A percentile compares a stretch with the other conserved stretches of the same genome.
Evolutionary conservation across 2,113 vertebrate genomes (phyloP).

Genomic region (Siniperca knerii): DNA sequence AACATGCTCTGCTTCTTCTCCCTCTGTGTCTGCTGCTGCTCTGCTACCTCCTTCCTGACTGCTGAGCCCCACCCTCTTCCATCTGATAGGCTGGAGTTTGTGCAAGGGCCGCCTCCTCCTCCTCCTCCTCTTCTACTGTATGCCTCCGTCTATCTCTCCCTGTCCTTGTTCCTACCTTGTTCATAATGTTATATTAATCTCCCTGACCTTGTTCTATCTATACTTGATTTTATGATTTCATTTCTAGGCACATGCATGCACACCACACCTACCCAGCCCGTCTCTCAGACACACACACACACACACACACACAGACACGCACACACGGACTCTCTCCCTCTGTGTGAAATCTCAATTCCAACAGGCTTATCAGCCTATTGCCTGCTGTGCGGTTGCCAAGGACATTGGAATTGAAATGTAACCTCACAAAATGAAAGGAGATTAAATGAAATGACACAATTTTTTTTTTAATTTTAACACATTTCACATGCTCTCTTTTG

Average conservation of each 20-base stretch:
- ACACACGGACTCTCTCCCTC: not conserved
- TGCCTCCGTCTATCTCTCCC: slow-evolving; percentile 42
- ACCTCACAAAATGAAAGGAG: slow-evolving; percentile 29
- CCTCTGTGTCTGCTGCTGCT: slow-evolving; percentile 69
- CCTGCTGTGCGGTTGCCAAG: slow-evolving; percentile 70
- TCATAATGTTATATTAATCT: slow-evolving; percentile 72
- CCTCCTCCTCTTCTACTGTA: slow-evolving; percentile 39
- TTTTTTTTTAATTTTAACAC: not conserved
- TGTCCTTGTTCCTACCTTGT: slow-evolving; percentile 73
- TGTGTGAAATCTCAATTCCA: slow-evolving; percentile 65
- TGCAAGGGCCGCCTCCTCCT: slow-evolving; percentile 36
- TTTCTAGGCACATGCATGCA: slow-evolving; percentile 31
- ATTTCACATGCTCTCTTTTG: slow-evolving; percentile 7
- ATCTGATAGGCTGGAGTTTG: slow-evolving; percentile 67
- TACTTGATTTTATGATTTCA: slow-evolving; percentile 64
- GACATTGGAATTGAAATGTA: slow-evolving; percentile 60
- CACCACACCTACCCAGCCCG: slow-evolving; percentile 2
- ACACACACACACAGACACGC: slow-evolving; percentile 24
- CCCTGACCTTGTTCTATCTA: slow-evolving; percentile 69
- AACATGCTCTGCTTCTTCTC: slow-evolving; percentile 62
- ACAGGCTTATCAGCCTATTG: slow-evolving; percentile 59
- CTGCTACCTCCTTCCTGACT: slow-evolving; percentile 69
- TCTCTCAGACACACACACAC: slow-evolving; percentile 22
- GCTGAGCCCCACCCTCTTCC: slow-evolving; percentile 58
- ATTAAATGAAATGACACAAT: slow-evolving; percentile 19